Base-by-base conservation (phyloP, 2,113 vertebrate species). In the Entelurus aequoreus region DNA sequence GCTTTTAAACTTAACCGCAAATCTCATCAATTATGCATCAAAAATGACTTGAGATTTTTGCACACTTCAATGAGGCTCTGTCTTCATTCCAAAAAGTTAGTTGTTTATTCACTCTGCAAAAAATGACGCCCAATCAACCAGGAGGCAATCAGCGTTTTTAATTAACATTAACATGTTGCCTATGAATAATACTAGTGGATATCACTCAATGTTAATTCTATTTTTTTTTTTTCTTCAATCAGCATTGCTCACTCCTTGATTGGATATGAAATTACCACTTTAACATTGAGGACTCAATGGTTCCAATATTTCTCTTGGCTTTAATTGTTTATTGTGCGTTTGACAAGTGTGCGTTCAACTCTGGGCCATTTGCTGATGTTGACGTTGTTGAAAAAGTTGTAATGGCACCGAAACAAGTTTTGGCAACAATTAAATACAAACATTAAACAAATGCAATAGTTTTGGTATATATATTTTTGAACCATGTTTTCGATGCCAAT, bases 21-120 rank as follows among this genome's bases (percentile, higher is more conserved):
- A 52, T 7, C n/a, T n/a, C 8, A 42, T 42, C 9, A 21, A 4
- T 15, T 12, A 28, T 60, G 12, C 28, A 51, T 16, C 14, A n/a
- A 55, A 40, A 40, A 7, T 40, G 6, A 40, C 16, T 55, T 40
- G 54, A 37, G 11, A 56, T 16, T 9, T 46, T 49, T 57, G 59
- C 63, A 60, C 35, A 60, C 61, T 69, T 74, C 71, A 69, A 76
- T 80, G 68, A 71, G 66, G 37, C 50, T 71, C 67, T 55, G 50
- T 65, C 67, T 67, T 75, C 63, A 68, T 11, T 38, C 5, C 55
- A 52, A 66, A 72, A 61, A 73, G 57, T 56, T 48, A 46, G 60
- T 44, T 66, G 61, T 76, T 49, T 73, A n/a, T 67, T 71, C 46
- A 47, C 15, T 0, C 4, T 48, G 48, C 66, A 68, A 59, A 78